Evolutionary conservation across 2,888 invertebrate genomes (phyloP), one percentile per base, ranked within the genome.

Genomic region (Temnothorax unifasciatus): DNA sequence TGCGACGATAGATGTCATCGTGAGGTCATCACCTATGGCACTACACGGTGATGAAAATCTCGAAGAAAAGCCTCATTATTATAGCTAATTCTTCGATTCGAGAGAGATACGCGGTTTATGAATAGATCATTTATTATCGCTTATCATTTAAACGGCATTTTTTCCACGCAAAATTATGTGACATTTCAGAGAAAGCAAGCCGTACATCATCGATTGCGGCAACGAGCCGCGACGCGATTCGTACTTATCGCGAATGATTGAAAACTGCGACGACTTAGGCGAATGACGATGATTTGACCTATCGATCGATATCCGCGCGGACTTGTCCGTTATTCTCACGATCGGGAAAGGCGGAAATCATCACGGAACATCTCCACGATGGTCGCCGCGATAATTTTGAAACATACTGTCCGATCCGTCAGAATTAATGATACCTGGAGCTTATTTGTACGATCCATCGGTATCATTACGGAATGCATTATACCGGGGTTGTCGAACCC

Each of bases 381-480:
- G 81, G 68, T 87, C 83, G 69, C 34, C 47, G 64, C n/a, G 89
- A 90, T 90, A 90, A 90, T 87, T 84, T 77, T 86, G 71, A 90
- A 82, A 84, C 85, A 85, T 87, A 85, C 69, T 59, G 52, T 71
- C 84, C 71, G 71, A 83, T 86, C 86, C 25, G 63, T 68, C 61
- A 69, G 69, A 89, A 90, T 90, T 89, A 90, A 90, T 84, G 86
- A 85, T 79, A 73, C 41, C 9, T 63, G 4, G 9, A 2, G 21
- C 29, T 66, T 38, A 59, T 71, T 71, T 29, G 57, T 63, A 68
- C 47, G 79, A 76, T 69, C 50, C 79, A 74, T 79, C 50, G 73
- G 18, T 66, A 52, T 77, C 68, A 18, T 74, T 64, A 63, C 54
- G 59, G 59, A 52, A 75, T 29, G 74, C 34, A 47, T 59, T 52